phyloP scores from a whole-genome alignment of 2,888 invertebrate species.

The Idaea straminata region DNA sequence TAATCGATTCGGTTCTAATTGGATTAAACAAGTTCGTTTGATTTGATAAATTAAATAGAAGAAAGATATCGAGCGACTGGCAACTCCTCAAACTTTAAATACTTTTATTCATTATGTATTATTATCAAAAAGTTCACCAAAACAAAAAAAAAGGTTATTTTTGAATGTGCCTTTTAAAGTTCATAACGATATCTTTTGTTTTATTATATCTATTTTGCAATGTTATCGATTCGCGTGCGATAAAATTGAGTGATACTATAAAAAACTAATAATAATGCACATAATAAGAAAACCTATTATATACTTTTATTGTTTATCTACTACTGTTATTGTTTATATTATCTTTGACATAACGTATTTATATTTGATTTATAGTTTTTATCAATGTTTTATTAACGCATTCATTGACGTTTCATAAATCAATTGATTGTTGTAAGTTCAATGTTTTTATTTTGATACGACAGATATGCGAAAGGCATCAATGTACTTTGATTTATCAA shows the following conservation, averaged over 20 bases:
- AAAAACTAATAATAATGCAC: not conserved
- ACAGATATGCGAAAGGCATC: not conserved
- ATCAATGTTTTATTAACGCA: slow-evolving; percentile 25
- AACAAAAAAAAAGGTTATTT: not conserved
- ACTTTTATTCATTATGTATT: not conserved
- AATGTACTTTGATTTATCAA: not conserved
- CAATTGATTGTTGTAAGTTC: slow-evolving; percentile 4
- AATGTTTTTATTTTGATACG: slow-evolving; percentile 32
- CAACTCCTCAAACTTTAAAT: not conserved
- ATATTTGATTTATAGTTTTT: slow-evolving; percentile 15
- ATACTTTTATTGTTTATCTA: not conserved
- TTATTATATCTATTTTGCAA: no score
- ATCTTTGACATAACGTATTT: not conserved
- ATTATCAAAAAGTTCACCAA: not conserved
- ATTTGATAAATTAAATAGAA: not conserved
- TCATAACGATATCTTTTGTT: not conserved
- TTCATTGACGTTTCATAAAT: slow-evolving; percentile 32
- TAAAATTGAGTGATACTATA: not conserved
- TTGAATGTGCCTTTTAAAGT: slow-evolving; percentile 1
- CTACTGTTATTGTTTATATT: slow-evolving; percentile 1
- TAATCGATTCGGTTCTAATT: not conserved
- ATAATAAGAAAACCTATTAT: not conserved
- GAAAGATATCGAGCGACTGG: not conserved
- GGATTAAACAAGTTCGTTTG: not conserved
- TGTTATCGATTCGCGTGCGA: no score